These are phyloP conservation scores for Homalodisca vitripennis DNA, from an alignment of 1,140 invertebrate genomes.

Conservation along the genomic window DNA sequence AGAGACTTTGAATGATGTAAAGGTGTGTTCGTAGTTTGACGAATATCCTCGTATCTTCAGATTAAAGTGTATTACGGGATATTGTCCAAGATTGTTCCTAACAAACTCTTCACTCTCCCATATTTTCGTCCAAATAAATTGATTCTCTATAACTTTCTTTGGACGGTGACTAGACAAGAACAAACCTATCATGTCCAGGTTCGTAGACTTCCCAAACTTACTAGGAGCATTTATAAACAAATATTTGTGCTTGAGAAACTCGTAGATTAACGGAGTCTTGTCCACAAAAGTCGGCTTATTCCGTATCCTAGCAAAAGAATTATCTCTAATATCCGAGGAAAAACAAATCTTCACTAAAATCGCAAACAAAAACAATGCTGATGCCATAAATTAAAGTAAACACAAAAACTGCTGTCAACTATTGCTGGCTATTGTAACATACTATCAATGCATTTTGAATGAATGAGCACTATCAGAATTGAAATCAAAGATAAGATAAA, in stretches of 20 bases:
- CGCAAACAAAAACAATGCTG: too few relatives aligned
- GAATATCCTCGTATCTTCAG: neutral
- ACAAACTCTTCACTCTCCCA: neutral
- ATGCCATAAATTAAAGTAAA: too few relatives aligned
- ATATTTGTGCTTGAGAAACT: neutral
- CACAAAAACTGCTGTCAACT: too few relatives aligned
- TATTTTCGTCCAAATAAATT: neutral
- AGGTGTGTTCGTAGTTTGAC: neutral
- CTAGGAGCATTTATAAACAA: neutral
- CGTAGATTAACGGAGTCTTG: neutral
- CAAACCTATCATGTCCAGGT: constrained; percentile 1
- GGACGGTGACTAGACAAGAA: neutral
- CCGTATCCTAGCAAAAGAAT: neutral
- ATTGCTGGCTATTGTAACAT: too few relatives aligned
- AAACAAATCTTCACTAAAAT: too few relatives aligned
- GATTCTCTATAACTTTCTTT: neutral
- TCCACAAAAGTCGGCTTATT: neutral
- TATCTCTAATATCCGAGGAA: too few relatives aligned
- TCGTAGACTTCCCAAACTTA: constrained; percentile 8
- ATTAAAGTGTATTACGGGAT: neutral
- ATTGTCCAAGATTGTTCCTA: neutral
- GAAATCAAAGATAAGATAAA: too few relatives aligned
- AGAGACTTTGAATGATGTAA: neutral
- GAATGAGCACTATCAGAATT: too few relatives aligned
- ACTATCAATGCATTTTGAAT: too few relatives aligned